phyloP scores from a whole-genome alignment of 1,140 invertebrate species.

The Batillaria attramentaria region DNA sequence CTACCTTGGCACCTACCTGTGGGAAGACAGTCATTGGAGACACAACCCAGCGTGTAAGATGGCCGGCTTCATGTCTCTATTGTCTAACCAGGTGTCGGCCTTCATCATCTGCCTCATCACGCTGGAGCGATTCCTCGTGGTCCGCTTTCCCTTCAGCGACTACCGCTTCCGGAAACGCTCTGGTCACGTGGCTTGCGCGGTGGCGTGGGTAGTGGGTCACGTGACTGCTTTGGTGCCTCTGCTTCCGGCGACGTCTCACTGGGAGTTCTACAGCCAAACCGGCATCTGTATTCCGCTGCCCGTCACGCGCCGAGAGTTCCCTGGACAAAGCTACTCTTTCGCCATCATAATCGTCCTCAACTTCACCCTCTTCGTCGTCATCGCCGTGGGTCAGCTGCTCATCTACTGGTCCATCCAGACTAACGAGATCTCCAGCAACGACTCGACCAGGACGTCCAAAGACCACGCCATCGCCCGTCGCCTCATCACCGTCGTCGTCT shows the following conservation, averaged over 20 bases:
- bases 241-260: constrained; percentile 26
- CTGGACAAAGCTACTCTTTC: constrained; percentile 44
- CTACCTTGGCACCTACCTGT: constrained; percentile 48
- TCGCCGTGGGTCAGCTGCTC: constrained; percentile 41
- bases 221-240: constrained; percentile 36
- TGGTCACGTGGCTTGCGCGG: neutral
- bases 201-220: constrained; percentile 33
- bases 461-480: constrained; percentile 43
- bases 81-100: constrained; percentile 43
- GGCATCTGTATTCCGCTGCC: constrained; percentile 47
- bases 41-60: constrained; percentile 40
- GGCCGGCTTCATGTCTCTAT: constrained; percentile 32
- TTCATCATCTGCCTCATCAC: constrained; percentile 51
- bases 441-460: constrained; percentile 15
- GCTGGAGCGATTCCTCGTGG: constrained; percentile 50
- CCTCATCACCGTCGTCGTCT: constrained; percentile 36
- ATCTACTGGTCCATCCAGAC: constrained; percentile 41
- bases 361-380: constrained; percentile 38
- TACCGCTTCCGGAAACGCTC: constrained; percentile 30
- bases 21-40: constrained; percentile 45
- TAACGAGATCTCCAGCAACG: neutral
- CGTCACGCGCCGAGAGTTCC: constrained; percentile 25
- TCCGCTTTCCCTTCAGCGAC: constrained; percentile 56
- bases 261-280: constrained; percentile 49
- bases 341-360: constrained; percentile 48